These are phyloP conservation scores for Xylota sylvarum DNA, from an alignment of 2,888 invertebrate species.

Conservation along the genomic window DNA sequence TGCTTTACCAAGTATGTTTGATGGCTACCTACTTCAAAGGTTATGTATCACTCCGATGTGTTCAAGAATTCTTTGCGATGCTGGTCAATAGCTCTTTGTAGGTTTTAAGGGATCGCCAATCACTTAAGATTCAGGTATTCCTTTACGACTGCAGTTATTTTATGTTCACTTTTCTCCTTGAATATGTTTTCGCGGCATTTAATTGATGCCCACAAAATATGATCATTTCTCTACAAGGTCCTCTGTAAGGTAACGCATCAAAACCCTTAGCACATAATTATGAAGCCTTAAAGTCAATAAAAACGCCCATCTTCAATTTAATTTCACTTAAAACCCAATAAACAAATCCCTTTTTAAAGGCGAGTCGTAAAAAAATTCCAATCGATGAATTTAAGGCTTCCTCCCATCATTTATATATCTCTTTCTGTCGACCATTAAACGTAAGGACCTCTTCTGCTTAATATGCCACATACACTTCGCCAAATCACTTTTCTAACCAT, in stretches of 20 bases:
- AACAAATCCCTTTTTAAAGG: not conserved
- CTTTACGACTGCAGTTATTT: too few species aligned
- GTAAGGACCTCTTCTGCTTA: conserved; percentile 40
- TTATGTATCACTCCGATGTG: too few species aligned
- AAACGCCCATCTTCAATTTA: not conserved
- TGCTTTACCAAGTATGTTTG: too few species aligned
- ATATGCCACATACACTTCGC: conserved; percentile 55
- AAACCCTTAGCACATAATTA: conserved; percentile 1
- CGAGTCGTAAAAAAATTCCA: conserved; percentile 8
- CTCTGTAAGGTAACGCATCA: not conserved
- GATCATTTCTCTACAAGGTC: not conserved
- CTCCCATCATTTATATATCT: not conserved
- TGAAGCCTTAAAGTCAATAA: not conserved
- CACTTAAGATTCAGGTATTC: too few species aligned
- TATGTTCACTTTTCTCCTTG: too few species aligned
- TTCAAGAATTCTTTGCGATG: too few species aligned
- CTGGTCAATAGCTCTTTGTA: too few species aligned
- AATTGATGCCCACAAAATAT: too few species aligned
- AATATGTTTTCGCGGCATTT: too few species aligned
- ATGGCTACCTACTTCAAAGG: too few species aligned
- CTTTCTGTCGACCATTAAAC: not conserved
- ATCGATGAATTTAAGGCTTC: conserved; percentile 16
- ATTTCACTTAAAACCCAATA: conserved; percentile 12
- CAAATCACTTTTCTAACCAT: conserved; percentile 71
- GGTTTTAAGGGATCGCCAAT: too few species aligned